Conservation (phyloP, 37 sponge, comb jelly and placozoan genomes). For the Beroe ovata region DNA sequence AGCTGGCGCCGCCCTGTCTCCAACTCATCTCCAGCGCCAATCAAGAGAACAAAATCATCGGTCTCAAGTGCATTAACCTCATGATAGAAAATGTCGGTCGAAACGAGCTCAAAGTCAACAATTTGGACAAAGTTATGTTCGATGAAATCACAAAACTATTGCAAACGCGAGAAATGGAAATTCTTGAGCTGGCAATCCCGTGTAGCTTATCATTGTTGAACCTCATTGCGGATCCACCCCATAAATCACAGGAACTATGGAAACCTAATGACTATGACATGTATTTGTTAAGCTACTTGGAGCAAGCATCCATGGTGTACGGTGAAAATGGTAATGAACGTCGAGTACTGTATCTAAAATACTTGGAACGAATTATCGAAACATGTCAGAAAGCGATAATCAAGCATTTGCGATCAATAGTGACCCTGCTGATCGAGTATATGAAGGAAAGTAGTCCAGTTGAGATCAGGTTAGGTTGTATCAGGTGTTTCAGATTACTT, state of each 20-base stretch:
- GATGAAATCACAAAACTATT: slow-evolving; percentile 38
- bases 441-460: slow-evolving; percentile 3
- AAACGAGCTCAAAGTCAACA: slow-evolving; percentile 8
- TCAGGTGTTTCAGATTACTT: slow-evolving; percentile 20
- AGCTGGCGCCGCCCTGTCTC: slow-evolving; percentile 53
- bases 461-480: slow-evolving; percentile 22
- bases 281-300: slow-evolving; percentile 1
- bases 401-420: slow-evolving; percentile 30
- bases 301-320: slow-evolving; percentile 7
- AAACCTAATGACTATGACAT: slow-evolving; percentile 15
- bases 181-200: slow-evolving; percentile 28
- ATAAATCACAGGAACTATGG: slow-evolving; percentile 38
- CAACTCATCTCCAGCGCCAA: slow-evolving; percentile 41
- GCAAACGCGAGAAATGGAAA: not conserved
- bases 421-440: slow-evolving; percentile 36
- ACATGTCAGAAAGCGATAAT: slow-evolving; percentile 30
- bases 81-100: slow-evolving; percentile 54
- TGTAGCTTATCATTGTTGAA: slow-evolving; percentile 41
- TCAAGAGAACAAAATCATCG: slow-evolving; percentile 29
- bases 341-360: not conserved
- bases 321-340: not conserved
- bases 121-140: slow-evolving; percentile 13
- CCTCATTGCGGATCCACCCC: slow-evolving; percentile 35
- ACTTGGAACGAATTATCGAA: not conserved
- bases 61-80: slow-evolving; percentile 8